Percentiles rank a stretch among this genome's conserved stretches.
Conservation (phyloP, 2,797 vertebrate genomes). For the Microctenopoma stevenorrisi region DNA sequence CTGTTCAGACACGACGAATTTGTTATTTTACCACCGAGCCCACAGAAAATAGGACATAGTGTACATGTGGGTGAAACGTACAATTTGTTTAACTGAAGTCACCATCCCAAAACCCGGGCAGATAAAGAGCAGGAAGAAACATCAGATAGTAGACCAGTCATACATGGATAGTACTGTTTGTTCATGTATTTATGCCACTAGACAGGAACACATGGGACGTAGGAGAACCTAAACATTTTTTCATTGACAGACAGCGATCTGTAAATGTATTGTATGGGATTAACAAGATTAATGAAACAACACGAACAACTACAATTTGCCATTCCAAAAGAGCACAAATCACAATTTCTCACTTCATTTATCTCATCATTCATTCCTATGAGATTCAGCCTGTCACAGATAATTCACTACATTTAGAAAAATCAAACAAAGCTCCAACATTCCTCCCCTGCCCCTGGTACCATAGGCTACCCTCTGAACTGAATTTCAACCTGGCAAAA, state of each 20-base stretch:
- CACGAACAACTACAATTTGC: conserved; percentile 46
- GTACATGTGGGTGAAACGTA: not conserved
- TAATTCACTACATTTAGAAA: conserved; percentile 81
- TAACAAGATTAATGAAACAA: conserved; percentile 32
- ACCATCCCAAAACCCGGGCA: not conserved
- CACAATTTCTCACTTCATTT: conserved; percentile 74
- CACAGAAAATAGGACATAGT: not conserved
- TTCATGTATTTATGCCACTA: conserved; percentile 17
- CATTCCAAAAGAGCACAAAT: conserved; percentile 64
- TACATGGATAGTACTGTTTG: not conserved
- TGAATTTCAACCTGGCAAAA: conserved; percentile 38
- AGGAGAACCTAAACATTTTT: conserved; percentile 7
- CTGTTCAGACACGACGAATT: conserved; percentile 12
- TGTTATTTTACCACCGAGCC: conserved; percentile 7
- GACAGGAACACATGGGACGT: conserved; percentile 18
- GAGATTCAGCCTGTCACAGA: conserved; percentile 77
- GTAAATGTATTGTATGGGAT: not conserved
- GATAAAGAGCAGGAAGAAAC: conserved; percentile 5
- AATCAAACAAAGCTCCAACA: conserved; percentile 75
- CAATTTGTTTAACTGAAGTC: not conserved
- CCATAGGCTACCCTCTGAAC: conserved; percentile 59
- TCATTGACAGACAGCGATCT: conserved; percentile 3
- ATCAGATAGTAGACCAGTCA: not conserved
- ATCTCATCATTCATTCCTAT: conserved; percentile 77
- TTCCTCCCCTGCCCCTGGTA: conserved; percentile 80